A percentile compares a stretch with the other conserved stretches of the same genome.
These are phyloP conservation scores for Steatornis caripensis DNA, from an alignment of 2,113 vertebrate species.

Conservation along the genomic window DNA sequence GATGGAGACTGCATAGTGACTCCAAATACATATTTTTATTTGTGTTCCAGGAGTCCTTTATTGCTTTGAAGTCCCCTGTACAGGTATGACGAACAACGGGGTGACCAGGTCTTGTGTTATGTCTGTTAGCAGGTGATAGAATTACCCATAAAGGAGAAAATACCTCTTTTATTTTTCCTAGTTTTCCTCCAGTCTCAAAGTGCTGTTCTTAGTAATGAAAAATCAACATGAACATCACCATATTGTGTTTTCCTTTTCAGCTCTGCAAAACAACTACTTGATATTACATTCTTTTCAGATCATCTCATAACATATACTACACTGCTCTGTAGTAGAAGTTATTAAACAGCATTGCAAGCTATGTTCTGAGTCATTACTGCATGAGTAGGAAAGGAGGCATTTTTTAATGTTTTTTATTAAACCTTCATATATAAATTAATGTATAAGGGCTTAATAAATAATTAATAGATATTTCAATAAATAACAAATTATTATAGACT, in stretches of 20 bases:
- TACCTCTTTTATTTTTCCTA: neutral
- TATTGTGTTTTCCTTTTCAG: neutral
- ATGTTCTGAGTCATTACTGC: neutral
- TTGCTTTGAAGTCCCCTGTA: neutral
- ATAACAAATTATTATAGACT: neutral
- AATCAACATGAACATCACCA: neutral
- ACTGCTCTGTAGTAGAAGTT: neutral
- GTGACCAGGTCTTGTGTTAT: neutral
- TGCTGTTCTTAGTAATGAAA: neutral
- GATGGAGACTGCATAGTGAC: neutral
- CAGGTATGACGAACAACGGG: accelerated
- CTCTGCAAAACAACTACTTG: neutral
- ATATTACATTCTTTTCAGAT: neutral
- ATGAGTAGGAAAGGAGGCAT: neutral
- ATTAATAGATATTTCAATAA: neutral
- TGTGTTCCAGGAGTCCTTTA: neutral
- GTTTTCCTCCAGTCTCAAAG: neutral
- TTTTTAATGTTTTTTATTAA: neutral
- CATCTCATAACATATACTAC: neutral
- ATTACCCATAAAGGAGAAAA: neutral
- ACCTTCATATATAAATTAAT: neutral
- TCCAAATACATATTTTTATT: neutral
- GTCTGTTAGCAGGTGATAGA: neutral
- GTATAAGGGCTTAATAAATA: neutral
- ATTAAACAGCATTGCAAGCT: neutral